Conservation (phyloP, 2,888 invertebrate species). For the Hirtodrosophila confusa region DNA sequence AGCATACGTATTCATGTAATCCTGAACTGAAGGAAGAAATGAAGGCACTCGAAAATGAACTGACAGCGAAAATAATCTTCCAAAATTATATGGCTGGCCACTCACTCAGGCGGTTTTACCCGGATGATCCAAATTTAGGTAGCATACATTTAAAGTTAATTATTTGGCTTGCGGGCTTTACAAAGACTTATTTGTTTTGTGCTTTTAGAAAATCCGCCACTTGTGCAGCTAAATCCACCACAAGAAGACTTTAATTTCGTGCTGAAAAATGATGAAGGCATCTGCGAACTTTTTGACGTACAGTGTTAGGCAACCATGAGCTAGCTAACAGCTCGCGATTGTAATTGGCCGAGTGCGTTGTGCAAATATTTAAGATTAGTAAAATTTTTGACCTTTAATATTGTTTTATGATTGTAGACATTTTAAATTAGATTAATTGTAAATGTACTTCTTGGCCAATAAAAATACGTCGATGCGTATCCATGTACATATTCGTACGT, state of each 20-base stretch:
- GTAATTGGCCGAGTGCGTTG: conserved; percentile 74
- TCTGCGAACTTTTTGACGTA: conserved; percentile 83
- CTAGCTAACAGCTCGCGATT: conserved; percentile 30
- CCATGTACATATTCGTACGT: conserved; percentile 22
- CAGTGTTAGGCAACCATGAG: conserved; percentile 62
- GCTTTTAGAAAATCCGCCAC: conserved; percentile 80
- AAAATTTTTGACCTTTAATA: conserved; percentile 70
- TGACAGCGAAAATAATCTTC: conserved; percentile 82
- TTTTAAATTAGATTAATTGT: conserved; percentile 70
- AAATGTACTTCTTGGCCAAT: conserved; percentile 58
- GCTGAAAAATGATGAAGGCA: conserved; percentile 80
- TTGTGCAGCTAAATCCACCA: conserved; percentile 82
- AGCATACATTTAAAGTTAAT: conserved; percentile 8
- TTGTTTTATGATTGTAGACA: conserved; percentile 62
- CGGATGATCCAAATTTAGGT: conserved; percentile 82
- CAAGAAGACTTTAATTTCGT: conserved; percentile 81
- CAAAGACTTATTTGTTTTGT: neutral
- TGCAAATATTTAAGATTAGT: conserved; percentile 79
- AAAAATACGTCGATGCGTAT: conserved; percentile 45
- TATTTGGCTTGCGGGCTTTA: neutral
- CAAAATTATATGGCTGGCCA: conserved; percentile 78
- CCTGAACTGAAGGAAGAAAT: conserved; percentile 75
- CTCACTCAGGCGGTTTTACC: conserved; percentile 80
- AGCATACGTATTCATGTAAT: conserved; percentile 80
- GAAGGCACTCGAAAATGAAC: conserved; percentile 73